phyloP scores from a whole-genome alignment of 2,797 vertebrate genomes.

The Sciaenops ocellatus region DNA sequence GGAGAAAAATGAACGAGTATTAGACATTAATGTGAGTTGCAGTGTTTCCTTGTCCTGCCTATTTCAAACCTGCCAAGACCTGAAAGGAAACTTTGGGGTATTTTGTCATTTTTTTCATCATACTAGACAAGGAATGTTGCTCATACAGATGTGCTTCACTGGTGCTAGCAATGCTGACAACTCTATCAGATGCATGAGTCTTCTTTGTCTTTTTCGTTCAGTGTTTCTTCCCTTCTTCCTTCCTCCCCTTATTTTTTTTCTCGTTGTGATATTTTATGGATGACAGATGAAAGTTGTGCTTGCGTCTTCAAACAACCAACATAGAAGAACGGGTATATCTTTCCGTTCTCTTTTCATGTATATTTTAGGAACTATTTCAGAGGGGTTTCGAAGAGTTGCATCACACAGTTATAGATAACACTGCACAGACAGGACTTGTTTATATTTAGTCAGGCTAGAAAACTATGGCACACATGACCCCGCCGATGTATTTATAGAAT shows the following conservation, averaged over 20 bases:
- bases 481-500: constrained; percentile 75
- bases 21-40: constrained; percentile 71
- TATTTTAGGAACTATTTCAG: constrained; percentile 82
- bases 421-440: constrained; percentile 70
- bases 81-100: constrained; percentile 50
- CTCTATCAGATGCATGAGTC: constrained; percentile 30
- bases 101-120: constrained; percentile 46
- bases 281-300: constrained; percentile 68
- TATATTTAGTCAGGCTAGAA: constrained; percentile 81
- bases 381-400: constrained; percentile 79
- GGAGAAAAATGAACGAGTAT: constrained; percentile 65
- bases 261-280: constrained; percentile 65
- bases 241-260: constrained; percentile 38
- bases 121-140: constrained; percentile 23
- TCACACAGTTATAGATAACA: constrained; percentile 74
- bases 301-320: constrained; percentile 66
- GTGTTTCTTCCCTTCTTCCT: constrained; percentile 4
- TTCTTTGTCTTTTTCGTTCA: constrained; percentile 42
- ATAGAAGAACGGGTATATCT: constrained; percentile 63
- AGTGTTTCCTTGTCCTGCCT: constrained; percentile 57
- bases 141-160: constrained; percentile 46
- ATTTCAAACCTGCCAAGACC: constrained; percentile 64
- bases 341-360: constrained; percentile 78
- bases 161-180: constrained; percentile 45
- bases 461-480: constrained; percentile 69